phyloP scores from a whole-genome alignment of 2,113 vertebrate species.

The Astur gentilis region DNA sequence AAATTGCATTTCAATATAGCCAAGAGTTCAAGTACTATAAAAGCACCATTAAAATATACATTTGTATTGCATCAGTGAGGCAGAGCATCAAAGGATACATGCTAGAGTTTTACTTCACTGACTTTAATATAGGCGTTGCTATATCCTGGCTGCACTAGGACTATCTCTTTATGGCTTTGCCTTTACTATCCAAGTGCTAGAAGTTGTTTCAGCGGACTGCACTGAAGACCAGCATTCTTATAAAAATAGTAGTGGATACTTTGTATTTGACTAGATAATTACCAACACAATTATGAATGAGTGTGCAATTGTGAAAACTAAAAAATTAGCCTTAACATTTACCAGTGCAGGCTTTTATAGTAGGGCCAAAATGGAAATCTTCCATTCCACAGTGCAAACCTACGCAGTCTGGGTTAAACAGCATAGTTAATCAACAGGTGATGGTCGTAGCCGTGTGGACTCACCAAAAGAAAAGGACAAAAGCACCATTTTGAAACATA shows the following conservation, averaged over 20 bases:
- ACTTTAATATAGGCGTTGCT: neutral
- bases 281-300: neutral
- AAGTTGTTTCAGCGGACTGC: neutral
- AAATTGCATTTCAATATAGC: neutral
- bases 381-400: neutral
- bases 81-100: conserved; percentile 33
- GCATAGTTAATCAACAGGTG: neutral
- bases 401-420: neutral
- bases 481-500: neutral
- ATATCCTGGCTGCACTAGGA: neutral
- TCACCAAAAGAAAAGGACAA: neutral
- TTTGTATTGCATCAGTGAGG: conserved; percentile 32
- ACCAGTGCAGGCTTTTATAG: neutral
- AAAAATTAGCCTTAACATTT: neutral
- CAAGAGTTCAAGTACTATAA: conserved; percentile 10
- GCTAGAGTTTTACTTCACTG: conserved; percentile 2
- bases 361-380: neutral
- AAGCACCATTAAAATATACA: conserved; percentile 18
- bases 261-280: neutral
- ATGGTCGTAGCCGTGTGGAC: neutral
- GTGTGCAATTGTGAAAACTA: neutral
- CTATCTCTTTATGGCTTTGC: neutral
- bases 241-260: neutral
- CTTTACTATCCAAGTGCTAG: neutral
- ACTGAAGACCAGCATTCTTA: neutral